A percentile compares a stretch with the other conserved stretches of the same genome.
Evolutionary conservation across 2,113 vertebrate species (phyloP).

Genomic region (Panthera leo): DNA sequence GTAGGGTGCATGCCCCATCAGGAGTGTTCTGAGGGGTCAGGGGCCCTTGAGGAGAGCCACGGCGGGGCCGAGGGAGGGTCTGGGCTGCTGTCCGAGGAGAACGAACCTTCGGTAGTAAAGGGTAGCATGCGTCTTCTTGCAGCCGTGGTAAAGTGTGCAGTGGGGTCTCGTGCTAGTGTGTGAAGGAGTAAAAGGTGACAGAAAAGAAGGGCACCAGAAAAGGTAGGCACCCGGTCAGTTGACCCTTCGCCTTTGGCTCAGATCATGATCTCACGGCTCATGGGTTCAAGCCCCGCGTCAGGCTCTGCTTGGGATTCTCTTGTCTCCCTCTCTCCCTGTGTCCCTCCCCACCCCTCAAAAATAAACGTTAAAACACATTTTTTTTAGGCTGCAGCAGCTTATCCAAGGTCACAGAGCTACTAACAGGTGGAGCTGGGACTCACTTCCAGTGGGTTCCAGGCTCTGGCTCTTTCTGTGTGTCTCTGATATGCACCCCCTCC

Average conservation of each 20-base stretch:
- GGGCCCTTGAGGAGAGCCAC: too few species aligned
- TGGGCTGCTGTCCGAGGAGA: not conserved
- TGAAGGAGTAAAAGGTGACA: not conserved
- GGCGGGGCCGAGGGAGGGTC: accelerated
- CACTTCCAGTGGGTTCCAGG: too few species aligned
- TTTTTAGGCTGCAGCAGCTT: not conserved
- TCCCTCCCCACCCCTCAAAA: too few species aligned
- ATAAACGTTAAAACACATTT: too few species aligned
- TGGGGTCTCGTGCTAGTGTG: not conserved
- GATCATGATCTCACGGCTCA: too few species aligned
- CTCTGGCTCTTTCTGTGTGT: not conserved
- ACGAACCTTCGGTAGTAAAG: not conserved
- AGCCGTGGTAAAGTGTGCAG: not conserved
- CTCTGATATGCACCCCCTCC: too few species aligned
- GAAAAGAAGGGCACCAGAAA: not conserved
- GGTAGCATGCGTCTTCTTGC: accelerated
- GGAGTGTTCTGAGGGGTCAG: not conserved
- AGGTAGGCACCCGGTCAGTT: not conserved
- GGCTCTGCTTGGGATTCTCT: too few species aligned
- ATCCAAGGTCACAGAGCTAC: not conserved
- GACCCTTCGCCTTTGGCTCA: too few species aligned
- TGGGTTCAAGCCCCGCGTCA: too few species aligned
- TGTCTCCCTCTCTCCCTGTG: too few species aligned
- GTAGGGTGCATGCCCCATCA: accelerated
- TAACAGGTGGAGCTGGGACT: not conserved